Base-by-base conservation (phyloP, 2,797 vertebrate genomes). In the Sebastes cheni region DNA sequence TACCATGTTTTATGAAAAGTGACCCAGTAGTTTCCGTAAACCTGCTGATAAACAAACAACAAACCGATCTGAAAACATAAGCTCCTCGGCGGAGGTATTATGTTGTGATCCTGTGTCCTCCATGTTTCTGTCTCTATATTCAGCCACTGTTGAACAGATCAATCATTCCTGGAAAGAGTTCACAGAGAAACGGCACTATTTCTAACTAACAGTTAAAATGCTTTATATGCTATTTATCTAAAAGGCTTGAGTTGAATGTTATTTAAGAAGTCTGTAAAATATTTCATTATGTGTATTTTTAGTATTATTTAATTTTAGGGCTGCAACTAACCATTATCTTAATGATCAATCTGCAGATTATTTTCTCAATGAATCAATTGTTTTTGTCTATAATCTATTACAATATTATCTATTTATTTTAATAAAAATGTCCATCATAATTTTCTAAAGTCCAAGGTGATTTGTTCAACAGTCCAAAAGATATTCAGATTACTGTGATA, bases 151-250 rank as follows among this genome's bases (percentile, higher is more conserved):
- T 60, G 58, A 60, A 60, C 8, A 25, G 71, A 72, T 81, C 71
- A 67, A 0, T 46, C 23, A 52, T 78, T 80, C 84, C 52, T 29
- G 4, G 81, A 83, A 86, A 59, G 7, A 67, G 3, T 52, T 76
- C 22, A 36, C 32, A 55, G 32, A 30, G 8, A 64, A 72, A 32
- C 6, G 0, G 46, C 10, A 14, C 64, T 68, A 79, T 72, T 60
- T 79, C 65, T 34, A 71, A n/a, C 64, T 16, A 7, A 36, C 12
- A 23, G 9, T 20, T 61, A 1, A 32, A 50, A 25, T 22, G 14
- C 22, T 14, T 13, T 4, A 3, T 2, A 14, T 14, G 14, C 22
- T 6, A 22, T 29, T 34, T 5, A 6, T 56, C 55, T n/a, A 46
- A 16, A 8, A 12, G 14, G 14, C 8, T 9, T 3, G 8, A 27